Evolutionary conservation across 2,888 invertebrate genomes (phyloP).

Genomic region (Tethea ocularis): DNA sequence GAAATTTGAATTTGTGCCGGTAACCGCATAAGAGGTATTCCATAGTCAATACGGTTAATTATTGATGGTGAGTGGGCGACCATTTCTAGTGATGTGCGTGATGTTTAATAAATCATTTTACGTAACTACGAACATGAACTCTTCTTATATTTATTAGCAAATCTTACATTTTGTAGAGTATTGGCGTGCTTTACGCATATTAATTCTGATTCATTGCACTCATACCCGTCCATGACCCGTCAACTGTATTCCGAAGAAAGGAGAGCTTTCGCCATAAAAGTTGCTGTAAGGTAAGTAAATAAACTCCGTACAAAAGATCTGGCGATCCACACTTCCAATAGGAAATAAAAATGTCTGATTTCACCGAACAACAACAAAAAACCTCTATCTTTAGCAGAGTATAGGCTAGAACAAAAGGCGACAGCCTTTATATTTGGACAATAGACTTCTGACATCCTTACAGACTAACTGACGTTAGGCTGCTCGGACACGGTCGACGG

Average conservation of each 20-base stretch:
- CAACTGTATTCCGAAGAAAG: not conserved
- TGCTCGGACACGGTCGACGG: constrained; percentile 43
- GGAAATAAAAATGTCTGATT: too few relatives aligned
- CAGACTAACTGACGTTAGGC: constrained; percentile 52
- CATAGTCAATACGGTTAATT: constrained; percentile 34
- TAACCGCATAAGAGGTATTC: constrained; percentile 56
- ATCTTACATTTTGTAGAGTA: too few relatives aligned
- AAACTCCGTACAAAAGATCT: not conserved
- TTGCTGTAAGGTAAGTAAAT: too few relatives aligned
- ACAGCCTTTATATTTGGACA: constrained; percentile 61
- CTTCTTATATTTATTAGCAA: too few relatives aligned
- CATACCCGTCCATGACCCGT: too few relatives aligned
- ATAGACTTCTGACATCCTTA: constrained; percentile 53
- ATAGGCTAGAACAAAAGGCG: constrained; percentile 47
- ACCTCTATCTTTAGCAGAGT: constrained; percentile 36
- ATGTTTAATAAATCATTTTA: constrained; percentile 33
- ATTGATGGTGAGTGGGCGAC: constrained; percentile 20
- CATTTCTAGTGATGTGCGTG: constrained; percentile 25
- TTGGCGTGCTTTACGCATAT: too few relatives aligned
- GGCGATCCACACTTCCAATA: not conserved
- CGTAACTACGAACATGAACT: constrained; percentile 10
- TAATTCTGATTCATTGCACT: not conserved
- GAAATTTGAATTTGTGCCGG: constrained; percentile 65
- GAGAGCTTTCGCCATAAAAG: not conserved
- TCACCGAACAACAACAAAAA: constrained; percentile 18